A percentile compares a stretch with the other conserved stretches of the same genome.
phyloP scores from a whole-genome alignment of 2,797 vertebrate genomes.

The Darevskia mixta region DNA sequence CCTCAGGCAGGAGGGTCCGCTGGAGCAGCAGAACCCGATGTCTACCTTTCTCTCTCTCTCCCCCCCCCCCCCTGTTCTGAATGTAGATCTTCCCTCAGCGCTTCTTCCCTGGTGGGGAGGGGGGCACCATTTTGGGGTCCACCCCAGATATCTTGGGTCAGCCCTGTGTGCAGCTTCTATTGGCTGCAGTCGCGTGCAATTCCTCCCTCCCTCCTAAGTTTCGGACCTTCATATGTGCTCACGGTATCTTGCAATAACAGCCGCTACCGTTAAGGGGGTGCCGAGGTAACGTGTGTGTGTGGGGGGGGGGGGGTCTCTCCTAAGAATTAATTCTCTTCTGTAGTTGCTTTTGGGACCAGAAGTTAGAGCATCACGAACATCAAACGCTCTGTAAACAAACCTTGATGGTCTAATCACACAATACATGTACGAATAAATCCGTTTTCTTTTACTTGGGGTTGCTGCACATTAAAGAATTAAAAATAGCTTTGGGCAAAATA shows the following conservation, averaged over 20 bases:
- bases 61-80: no score
- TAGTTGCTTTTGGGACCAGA: neutral
- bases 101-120: no score
- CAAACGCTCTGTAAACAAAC: neutral
- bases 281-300: neutral
- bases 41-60: no score
- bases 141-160: no score
- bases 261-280: neutral
- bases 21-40: no score
- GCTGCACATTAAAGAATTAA: neutral
- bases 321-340: neutral
- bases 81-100: no score
- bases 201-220: neutral
- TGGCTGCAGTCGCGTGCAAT: neutral
- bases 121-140: no score
- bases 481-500: constrained; percentile 21
- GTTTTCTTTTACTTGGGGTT: constrained; percentile 13
- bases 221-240: neutral
- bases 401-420: neutral
- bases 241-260: neutral
- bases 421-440: neutral
- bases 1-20: no score
- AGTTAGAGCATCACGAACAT: neutral
- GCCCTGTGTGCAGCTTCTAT: neutral
- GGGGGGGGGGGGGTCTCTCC: neutral